Base-by-base conservation (phyloP, 2,113 vertebrate species). In the Pleuronectes platessa region DNA sequence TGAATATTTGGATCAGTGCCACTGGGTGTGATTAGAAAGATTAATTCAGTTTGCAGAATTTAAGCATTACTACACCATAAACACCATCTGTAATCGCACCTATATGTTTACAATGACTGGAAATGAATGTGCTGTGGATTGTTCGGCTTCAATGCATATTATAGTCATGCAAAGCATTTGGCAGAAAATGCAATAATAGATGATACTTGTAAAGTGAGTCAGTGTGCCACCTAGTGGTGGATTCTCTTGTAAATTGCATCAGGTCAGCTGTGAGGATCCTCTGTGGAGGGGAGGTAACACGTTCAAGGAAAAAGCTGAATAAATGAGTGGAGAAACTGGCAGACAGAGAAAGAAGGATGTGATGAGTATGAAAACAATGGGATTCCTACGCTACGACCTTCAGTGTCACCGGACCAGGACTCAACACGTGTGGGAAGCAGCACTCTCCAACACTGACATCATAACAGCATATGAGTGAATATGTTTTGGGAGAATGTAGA, bases 171-270 rank as follows among this genome's bases (percentile, higher is more conserved):
- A 63, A 10, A 61, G 31, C 11, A 59, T 14, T 20, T 12, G n/a
- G 11, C 5, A 15, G 12, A 63, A 61, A 31, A 31, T 31, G 23
- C 6, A 17, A 20, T 60, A 35, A 51, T 60, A 35, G 51, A 24
- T 40, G 40, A 26, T 14, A 1, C 26, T 21, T 59, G 56, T 79
- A 69, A 71, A 77, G 64, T 81, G 58, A 76, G 68, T 81, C 71
- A 77, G 49, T 68, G 14, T 72, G 87, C 85, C 89, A 86, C 83
- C 89, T 88, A 89, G 81, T 88, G 89, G 89, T 61, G 27, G 24
- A n/a, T 75, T 56, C 18, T 6, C 21, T 45, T 35, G 10, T n/a
- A 26, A 20, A 21, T 59, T 24, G 26, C 27, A 0, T 0, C 27
- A 3, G 27, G 27, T 31, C 31, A 31, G 31, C 6, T 31, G 31